Percentiles rank a stretch among this genome's conserved stretches.
Evolutionary conservation across 92 coral and sea anemone species (phyloP).

Genomic region (Ricordea florida): DNA sequence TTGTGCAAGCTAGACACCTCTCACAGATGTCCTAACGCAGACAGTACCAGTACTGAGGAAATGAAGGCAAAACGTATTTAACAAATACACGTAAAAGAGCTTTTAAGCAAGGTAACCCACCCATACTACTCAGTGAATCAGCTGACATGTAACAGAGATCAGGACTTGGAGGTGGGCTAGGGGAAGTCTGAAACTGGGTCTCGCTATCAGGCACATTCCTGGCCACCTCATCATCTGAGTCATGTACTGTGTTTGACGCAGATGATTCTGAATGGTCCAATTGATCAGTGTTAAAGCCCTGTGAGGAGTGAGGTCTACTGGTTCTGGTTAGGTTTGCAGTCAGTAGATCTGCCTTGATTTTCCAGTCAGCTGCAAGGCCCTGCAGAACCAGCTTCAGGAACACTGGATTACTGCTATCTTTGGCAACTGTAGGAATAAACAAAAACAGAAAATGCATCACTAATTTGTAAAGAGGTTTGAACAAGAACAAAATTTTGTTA

Average conservation of each 20-base stretch:
- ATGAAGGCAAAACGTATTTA: no score
- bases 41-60: no score
- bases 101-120: not conserved
- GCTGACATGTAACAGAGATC: conserved; percentile 32
- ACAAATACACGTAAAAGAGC: no score
- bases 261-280: conserved; percentile 2
- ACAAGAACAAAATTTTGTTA: not conserved
- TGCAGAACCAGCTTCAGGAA: conserved; percentile 96
- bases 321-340: conserved; percentile 44
- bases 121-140: conserved; percentile 26
- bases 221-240: not conserved
- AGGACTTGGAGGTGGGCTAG: conserved; percentile 13
- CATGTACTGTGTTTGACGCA: not conserved
- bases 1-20: no score
- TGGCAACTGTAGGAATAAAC: conserved; percentile 70
- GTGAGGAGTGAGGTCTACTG: conserved; percentile 1
- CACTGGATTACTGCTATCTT: conserved; percentile 92
- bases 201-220: not conserved
- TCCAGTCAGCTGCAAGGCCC: conserved; percentile 96
- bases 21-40: no score
- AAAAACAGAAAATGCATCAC: not conserved
- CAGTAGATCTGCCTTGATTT: conserved; percentile 65
- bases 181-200: not conserved
- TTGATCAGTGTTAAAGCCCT: not conserved
- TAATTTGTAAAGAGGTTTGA: not conserved